Evolutionary conservation across 2,113 vertebrate species (phyloP).

Genomic region (Bombycilla garrulus): DNA sequence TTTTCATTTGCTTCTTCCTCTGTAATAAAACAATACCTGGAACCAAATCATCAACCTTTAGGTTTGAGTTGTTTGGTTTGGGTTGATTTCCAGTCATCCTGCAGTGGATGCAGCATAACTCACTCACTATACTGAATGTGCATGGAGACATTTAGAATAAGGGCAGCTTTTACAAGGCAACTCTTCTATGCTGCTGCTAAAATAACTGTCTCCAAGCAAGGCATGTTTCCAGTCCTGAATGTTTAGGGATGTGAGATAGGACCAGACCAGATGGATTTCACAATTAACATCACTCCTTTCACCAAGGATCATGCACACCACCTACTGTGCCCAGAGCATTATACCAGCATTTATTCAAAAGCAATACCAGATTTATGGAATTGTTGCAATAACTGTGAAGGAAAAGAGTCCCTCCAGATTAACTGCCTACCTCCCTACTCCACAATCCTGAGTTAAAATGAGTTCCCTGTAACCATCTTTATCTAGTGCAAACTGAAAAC

Average conservation of each 20-base stretch:
- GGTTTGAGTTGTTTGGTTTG: not conserved
- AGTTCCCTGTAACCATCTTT: not conserved
- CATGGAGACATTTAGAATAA: not conserved
- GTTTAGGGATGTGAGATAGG: not conserved
- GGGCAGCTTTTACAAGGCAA: not conserved
- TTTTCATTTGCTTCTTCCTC: not conserved
- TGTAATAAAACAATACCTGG: not conserved
- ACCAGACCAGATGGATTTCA: not conserved
- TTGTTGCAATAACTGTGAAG: not conserved
- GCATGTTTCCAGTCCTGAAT: not conserved
- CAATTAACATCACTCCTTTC: not conserved
- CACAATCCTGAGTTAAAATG: not conserved
- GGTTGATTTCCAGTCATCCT: not conserved
- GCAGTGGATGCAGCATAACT: not conserved
- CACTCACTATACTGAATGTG: not conserved
- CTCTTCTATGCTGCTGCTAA: not conserved
- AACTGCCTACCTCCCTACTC: not conserved
- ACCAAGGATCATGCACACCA: not conserved
- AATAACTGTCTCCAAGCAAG: not conserved
- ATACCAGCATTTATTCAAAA: not conserved
- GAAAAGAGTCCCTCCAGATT: not conserved
- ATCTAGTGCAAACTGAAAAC: not conserved
- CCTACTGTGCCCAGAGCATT: not conserved
- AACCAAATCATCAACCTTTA: not conserved
- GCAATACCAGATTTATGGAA: not conserved